phyloP scores from a whole-genome alignment of 2,113 vertebrate species.

The Isurus oxyrinchus region DNA sequence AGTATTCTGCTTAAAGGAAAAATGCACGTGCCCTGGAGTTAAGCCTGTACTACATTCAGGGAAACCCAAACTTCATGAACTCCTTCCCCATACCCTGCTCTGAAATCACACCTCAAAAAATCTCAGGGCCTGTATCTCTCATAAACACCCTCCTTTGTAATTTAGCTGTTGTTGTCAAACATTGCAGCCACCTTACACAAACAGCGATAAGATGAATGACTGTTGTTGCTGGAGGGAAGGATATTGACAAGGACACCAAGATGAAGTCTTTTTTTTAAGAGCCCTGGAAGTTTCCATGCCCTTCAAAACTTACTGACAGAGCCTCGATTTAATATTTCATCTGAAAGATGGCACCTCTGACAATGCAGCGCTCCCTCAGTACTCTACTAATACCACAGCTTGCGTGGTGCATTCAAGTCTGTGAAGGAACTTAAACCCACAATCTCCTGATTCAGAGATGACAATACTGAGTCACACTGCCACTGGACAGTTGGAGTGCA shows the following conservation, averaged over 20 bases:
- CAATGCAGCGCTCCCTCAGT: neutral
- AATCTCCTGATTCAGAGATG: neutral
- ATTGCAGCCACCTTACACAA: neutral
- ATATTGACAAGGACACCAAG: neutral
- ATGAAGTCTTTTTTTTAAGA: neutral
- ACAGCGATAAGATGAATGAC: neutral
- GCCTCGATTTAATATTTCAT: neutral
- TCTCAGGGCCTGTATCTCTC: neutral
- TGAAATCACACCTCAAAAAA: neutral
- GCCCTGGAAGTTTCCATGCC: neutral
- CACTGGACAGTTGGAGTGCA: neutral
- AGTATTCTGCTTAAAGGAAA: neutral
- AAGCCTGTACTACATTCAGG: neutral
- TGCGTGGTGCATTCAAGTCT: neutral
- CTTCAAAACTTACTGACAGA: neutral
- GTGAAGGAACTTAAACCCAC: neutral
- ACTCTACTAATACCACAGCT: neutral
- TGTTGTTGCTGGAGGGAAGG: neutral
- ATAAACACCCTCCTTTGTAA: neutral
- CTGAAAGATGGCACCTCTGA: neutral
- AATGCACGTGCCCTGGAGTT: neutral
- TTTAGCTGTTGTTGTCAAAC: neutral
- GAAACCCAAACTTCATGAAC: neutral
- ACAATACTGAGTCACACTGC: neutral
- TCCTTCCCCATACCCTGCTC: neutral